Evolutionary conservation across 2,797 vertebrate genomes (phyloP), one percentile per base, ranked within the genome.

Genomic region (Lacerta bilineata): DNA sequence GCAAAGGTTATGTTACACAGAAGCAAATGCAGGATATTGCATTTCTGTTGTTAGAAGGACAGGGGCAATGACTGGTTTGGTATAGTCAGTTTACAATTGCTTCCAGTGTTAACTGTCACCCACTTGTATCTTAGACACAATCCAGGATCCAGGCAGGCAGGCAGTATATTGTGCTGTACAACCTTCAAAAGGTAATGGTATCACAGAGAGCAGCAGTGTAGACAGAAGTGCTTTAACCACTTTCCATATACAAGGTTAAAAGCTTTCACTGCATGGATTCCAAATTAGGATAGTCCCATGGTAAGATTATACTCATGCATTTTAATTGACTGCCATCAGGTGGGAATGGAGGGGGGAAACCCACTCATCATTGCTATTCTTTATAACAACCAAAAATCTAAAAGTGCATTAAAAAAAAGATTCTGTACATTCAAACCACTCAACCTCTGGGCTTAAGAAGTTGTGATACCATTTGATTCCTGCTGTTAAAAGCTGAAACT

Each of bases 401-500:
- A 55, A 20, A 80, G 17, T 17, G 59, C 50, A 55, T 55, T 55
- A 55, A 55, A 55, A 55, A 55, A 55, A 55, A 55, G 50, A 55
- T 55, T 55, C 50, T 55, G 50, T 55, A 55, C 50, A 55, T 15
- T 68, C 41, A 90, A 80, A 46, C 33, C 41, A 43, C 61, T 84
- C 59, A 39, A 74, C 11, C 66, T 87, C 41, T 41, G 39, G 39
- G 55, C 43, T 80, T 43, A 55, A 74, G 55, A 80, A 74, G 13
- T 23, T 10, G 55, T 84, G 41, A 79, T 90, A 68, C 55, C 27
- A 64, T 90, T 87, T 74, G 39, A n/a, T 75, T 80, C 80, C 81
- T 80, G 81, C 76, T 66, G 69, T 66, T 87, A 87, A 79, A 87
- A 75, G 69, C 74, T 27, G 29, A 80, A 85, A 23, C 17, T 80